phyloP scores from a whole-genome alignment of 2,888 invertebrate genomes.

The Xiphydria camelus region DNA sequence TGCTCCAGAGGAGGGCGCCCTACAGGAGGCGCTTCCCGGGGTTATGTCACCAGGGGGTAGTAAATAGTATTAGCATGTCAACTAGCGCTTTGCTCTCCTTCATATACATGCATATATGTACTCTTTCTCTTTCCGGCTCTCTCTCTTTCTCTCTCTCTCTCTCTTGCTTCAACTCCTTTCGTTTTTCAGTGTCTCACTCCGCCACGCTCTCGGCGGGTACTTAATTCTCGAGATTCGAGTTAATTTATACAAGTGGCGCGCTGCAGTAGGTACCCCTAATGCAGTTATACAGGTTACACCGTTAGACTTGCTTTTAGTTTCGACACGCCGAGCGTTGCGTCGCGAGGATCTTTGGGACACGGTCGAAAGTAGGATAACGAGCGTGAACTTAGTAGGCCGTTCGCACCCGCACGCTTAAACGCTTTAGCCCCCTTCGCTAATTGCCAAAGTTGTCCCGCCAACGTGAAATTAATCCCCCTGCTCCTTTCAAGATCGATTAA shows the following conservation, averaged over 20 bases:
- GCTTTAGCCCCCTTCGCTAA: slow-evolving; percentile 10
- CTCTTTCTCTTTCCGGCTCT: too few relatives aligned
- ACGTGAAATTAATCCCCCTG: too few relatives aligned
- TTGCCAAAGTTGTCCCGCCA: slow-evolving; percentile 3
- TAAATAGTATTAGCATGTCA: slow-evolving; percentile 56
- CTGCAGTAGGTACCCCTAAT: too few relatives aligned
- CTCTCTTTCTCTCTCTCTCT: too few relatives aligned
- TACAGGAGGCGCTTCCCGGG: too few relatives aligned
- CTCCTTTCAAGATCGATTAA: too few relatives aligned
- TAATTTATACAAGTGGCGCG: slow-evolving; percentile 54
- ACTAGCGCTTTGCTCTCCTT: slow-evolving; percentile 46
- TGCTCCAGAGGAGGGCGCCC: too few relatives aligned
- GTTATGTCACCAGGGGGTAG: slow-evolving; percentile 39
- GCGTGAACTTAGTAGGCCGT: slow-evolving; percentile 2
- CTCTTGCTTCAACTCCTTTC: too few relatives aligned
- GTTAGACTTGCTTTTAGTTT: slow-evolving; percentile 48
- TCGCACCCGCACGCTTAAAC: slow-evolving; percentile 5
- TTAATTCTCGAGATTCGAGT: slow-evolving; percentile 55
- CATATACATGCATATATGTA: too few relatives aligned
- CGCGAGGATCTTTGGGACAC: background rate
- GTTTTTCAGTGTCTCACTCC: too few relatives aligned
- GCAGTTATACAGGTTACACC: slow-evolving; percentile 48
- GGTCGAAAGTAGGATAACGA: background rate
- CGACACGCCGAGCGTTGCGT: slow-evolving; percentile 7
- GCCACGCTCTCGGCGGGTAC: too few relatives aligned